Evolutionary conservation across 2,888 invertebrate genomes (phyloP).

Genomic region (Lasioglossum leucozonium): DNA sequence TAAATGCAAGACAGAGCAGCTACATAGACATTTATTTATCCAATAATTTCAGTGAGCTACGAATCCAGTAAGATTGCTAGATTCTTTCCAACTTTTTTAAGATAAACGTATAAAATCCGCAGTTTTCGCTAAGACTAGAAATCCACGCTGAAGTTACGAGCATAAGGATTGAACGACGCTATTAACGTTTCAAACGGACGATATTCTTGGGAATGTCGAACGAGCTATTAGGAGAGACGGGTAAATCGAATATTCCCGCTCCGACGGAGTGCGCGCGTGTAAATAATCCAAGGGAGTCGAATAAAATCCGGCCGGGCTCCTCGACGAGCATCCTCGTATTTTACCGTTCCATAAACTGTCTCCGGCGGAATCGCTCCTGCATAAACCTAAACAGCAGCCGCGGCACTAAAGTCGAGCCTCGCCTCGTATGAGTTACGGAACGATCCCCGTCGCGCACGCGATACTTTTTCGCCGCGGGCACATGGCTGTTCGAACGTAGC

Average conservation of each 20-base stretch:
- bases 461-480: constrained; percentile 15
- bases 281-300: not conserved
- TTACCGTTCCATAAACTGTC: not conserved
- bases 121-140: not conserved
- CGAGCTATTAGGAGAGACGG: not conserved
- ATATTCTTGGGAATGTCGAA: not conserved
- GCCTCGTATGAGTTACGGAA: constrained; percentile 23
- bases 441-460: not conserved
- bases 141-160: not conserved
- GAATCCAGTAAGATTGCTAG: too few species aligned
- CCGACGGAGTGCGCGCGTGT: not conserved
- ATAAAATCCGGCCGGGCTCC: not conserved
- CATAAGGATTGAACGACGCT: not conserved
- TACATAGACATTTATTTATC: too few species aligned
- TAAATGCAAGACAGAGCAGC: too few species aligned
- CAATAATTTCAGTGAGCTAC: too few species aligned
- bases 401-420: constrained; percentile 9
- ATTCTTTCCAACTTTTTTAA: too few species aligned
- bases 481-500: not conserved
- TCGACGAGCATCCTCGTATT: not conserved
- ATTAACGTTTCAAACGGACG: not conserved
- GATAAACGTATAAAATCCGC: too few species aligned
- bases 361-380: not conserved
- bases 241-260: not conserved
- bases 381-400: constrained; percentile 5